Base-by-base conservation (phyloP, 1,140 invertebrate species). In the Solenopsis invicta region DNA sequence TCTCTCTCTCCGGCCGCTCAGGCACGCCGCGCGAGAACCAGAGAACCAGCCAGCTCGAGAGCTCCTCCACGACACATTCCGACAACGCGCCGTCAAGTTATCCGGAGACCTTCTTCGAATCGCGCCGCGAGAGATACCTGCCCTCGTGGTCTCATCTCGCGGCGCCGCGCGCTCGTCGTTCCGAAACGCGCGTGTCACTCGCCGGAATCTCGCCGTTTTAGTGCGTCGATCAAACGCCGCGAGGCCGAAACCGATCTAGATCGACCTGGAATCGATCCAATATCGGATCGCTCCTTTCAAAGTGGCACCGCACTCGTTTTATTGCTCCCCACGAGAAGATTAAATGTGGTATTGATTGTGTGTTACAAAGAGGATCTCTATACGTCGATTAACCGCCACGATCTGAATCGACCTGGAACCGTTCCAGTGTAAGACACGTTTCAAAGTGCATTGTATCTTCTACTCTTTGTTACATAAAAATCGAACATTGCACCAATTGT, bases 31-130 rank as follows among this genome's bases (percentile, higher is more conserved):
- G 61, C 29, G 29, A 29, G 29, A 29, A 67, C 74, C 81, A 61
- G 29, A 85, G 78, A 71, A 10, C 52, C 67, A 85, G 71, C 50
- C 67, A 37, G 80, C 56, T 45, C 66, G 2, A 77, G 37, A 77
- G 37, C 45, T 45, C 13, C 82, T 29, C 29, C 52, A 48, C 82
- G 50, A 54, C 67, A 74, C 88, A 72, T 88, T 89, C 88, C 78
- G 61, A 52, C 41, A 56, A 13, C 13, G 13, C 56, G 66, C 66
- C 52, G 54, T 48, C 2, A 54, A 89, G 50, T 74, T 41, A 80
- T 54, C 59, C 67, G 66, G 59, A 45, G 56, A 50, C 45, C 80
- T 12, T 74, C 16, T 69, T 41, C 62, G 37, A 78, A 78, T 41
- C 61, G 66, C 37, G 24, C n/a, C 54, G 62, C 75, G 29, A 29